Conservation (phyloP, 1,140 invertebrate species). For the Pinna nobilis region DNA sequence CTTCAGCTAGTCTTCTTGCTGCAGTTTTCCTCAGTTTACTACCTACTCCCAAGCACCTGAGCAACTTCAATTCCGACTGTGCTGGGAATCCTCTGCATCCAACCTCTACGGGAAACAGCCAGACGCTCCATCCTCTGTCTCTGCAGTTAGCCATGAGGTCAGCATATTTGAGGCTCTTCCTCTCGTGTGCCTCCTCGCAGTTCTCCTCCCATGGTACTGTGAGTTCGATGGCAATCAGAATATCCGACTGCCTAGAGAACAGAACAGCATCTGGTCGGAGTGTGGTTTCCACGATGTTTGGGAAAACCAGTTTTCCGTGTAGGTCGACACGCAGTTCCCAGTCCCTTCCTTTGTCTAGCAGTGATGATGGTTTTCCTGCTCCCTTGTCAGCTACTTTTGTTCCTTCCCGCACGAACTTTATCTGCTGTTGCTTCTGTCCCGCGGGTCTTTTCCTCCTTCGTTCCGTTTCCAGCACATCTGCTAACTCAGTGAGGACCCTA, state of each 20-base stretch:
- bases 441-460: neutral
- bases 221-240: conserved; percentile 5
- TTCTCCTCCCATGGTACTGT: conserved; percentile 11
- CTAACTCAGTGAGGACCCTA: conserved; percentile 27
- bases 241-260: neutral
- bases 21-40: too few species aligned
- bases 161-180: conserved; percentile 9
- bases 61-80: too few species aligned
- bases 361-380: too few species aligned
- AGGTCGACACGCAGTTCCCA: conserved; percentile 8
- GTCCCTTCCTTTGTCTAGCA: too few species aligned
- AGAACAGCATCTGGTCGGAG: neutral
- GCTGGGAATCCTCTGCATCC: too few species aligned
- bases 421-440: neutral
- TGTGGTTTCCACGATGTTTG: conserved; percentile 11
- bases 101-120: too few species aligned
- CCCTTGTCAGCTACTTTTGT: too few species aligned
- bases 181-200: conserved; percentile 15
- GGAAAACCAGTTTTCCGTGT: conserved; percentile 28
- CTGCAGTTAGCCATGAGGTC: too few species aligned
- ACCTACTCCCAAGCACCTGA: too few species aligned
- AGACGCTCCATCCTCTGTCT: too few species aligned
- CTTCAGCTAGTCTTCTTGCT: too few species aligned
- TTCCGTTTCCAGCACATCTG: conserved; percentile 8
- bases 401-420: neutral